phyloP scores from a whole-genome alignment of 2,888 invertebrate species.

The Hemithea aestivaria region DNA sequence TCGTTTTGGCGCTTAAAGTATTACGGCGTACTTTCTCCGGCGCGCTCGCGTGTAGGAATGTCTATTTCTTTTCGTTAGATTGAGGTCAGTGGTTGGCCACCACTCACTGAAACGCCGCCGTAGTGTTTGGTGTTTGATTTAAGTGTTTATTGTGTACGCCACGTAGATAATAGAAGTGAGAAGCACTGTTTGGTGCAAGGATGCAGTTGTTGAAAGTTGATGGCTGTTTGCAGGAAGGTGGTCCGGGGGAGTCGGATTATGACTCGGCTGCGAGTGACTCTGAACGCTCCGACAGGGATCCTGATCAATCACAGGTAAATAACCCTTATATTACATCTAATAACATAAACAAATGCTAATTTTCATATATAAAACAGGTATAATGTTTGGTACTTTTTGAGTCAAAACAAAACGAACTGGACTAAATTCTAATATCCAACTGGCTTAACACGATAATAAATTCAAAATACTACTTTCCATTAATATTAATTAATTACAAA shows the following conservation, averaged over 20 bases:
- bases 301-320: slow-evolving; percentile 82
- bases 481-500: too few relatives aligned
- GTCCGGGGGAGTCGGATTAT: slow-evolving; percentile 66
- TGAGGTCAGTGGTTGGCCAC: slow-evolving; percentile 69
- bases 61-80: slow-evolving; percentile 71
- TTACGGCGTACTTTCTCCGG: slow-evolving; percentile 70
- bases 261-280: slow-evolving; percentile 74
- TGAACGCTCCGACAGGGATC: slow-evolving; percentile 82
- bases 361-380: too few relatives aligned
- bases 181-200: slow-evolving; percentile 26
- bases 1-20: slow-evolving; percentile 69
- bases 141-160: slow-evolving; percentile 36
- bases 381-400: too few relatives aligned
- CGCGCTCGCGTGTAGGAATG: slow-evolving; percentile 69
- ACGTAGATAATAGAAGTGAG: slow-evolving; percentile 45
- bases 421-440: too few relatives aligned
- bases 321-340: too few relatives aligned
- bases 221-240: slow-evolving; percentile 67
- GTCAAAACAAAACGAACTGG: too few relatives aligned
- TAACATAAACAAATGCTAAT: too few relatives aligned
- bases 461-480: too few relatives aligned
- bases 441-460: too few relatives aligned
- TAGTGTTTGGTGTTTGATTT: slow-evolving; percentile 51
- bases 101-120: slow-evolving; percentile 58
- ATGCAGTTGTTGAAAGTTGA: slow-evolving; percentile 71